Evolutionary conservation across 2,888 invertebrate species (phyloP).

Genomic region (Lydus trimaculatus): DNA sequence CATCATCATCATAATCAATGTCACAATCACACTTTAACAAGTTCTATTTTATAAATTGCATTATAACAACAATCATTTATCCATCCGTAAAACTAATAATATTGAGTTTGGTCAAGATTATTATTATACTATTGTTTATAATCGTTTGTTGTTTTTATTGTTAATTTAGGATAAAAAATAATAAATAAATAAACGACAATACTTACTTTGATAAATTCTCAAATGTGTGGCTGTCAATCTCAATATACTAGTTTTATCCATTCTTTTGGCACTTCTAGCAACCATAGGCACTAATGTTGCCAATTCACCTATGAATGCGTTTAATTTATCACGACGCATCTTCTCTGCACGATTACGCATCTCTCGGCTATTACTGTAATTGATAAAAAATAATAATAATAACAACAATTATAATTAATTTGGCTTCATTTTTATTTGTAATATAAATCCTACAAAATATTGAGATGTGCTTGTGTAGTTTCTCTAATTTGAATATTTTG

Average conservation of each 20-base stretch:
- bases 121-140: neutral
- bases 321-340: conserved; percentile 87
- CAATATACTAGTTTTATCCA: conserved; percentile 91
- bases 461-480: too few relatives aligned
- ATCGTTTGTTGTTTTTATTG: neutral
- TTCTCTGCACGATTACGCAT: conserved; percentile 91
- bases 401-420: neutral
- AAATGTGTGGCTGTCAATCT: conserved; percentile 87
- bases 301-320: conserved; percentile 83
- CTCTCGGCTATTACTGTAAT: conserved; percentile 75
- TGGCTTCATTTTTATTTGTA: too few relatives aligned
- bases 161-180: neutral
- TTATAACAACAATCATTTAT: neutral
- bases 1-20: neutral
- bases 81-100: neutral
- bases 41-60: neutral
- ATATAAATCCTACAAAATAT: too few relatives aligned
- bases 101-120: conserved; percentile 6
- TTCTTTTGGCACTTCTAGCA: conserved; percentile 79
- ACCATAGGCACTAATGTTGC: conserved; percentile 85
- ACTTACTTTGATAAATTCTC: conserved; percentile 73
- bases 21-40: neutral
- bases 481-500: too few relatives aligned
- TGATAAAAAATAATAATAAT: neutral
- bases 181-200: too few relatives aligned